Base-by-base conservation (phyloP, 2,888 invertebrate genomes). In the Maniola hyperantus region DNA sequence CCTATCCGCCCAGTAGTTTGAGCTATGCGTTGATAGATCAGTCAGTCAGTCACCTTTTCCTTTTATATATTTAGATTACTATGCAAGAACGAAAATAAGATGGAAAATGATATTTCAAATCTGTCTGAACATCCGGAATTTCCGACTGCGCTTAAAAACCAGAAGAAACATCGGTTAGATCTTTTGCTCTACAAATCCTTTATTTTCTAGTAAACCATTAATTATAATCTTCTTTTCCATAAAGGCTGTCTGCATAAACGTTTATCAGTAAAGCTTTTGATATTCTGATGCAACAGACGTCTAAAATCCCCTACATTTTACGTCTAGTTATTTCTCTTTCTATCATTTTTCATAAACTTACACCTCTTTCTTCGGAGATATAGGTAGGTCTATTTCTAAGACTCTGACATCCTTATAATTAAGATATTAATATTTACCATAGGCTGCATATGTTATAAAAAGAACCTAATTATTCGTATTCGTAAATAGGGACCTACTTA, bases 61-160 rank as follows among this genome's bases (percentile, higher is more conserved):
- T n/a, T n/a, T n/a, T n/a, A n/a, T n/a, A n/a, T n/a, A n/a, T n/a
- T n/a, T 57, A 20, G 42, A 57, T 57, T 57, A 57, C 20, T 7
- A 18, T 7, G 57, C 10, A 55, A 55, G 36, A 18, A 55, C 18
- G 36, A 20, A 42, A 42, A 42, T 20, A 20, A 57, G 42, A 57
- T 42, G 39, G 20, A 39, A 57, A 57, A 57, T 57, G 20, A 57
- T 57, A 57, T 42, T 57, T 42, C 11, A 13, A 42, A 57, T 55
- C 39, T 55, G 42, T 39, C 39, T 42, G 20, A 57, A 57, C 18
- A 13, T 18, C 57, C 20, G 57, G 57, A 13, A 42, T 57, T 20
- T 39, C 57, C 57, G 57, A 13, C 13, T 42, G 42, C 20, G 18
- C 20, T 57, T 20, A 6, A 36, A 36, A 13, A 18, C 42, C 13